phyloP scores from a whole-genome alignment of 2,888 invertebrate genomes.

The Andrena haemorrhoa region DNA sequence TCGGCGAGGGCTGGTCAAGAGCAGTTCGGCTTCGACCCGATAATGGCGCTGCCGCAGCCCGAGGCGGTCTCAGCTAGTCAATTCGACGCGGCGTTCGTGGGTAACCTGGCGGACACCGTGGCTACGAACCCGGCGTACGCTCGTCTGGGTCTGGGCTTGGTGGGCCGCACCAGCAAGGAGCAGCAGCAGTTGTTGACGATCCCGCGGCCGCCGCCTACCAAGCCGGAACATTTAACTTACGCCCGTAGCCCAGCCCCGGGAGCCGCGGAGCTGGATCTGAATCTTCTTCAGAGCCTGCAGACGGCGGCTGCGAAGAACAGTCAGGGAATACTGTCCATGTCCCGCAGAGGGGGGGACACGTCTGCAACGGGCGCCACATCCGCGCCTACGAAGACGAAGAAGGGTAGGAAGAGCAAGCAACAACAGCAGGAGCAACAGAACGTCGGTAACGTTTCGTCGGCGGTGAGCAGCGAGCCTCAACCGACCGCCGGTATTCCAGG shows the following conservation, averaged over 20 bases:
- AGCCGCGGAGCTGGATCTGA: constrained; percentile 80
- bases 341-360: constrained; percentile 80
- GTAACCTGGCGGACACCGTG: constrained; percentile 78
- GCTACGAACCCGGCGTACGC: constrained; percentile 80
- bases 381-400: constrained; percentile 69
- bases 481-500: constrained; percentile 71
- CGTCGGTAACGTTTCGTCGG: constrained; percentile 56
- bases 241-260: constrained; percentile 70
- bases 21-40: constrained; percentile 80
- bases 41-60: constrained; percentile 79
- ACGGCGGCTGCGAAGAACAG: constrained; percentile 77
- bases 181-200: constrained; percentile 81
- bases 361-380: constrained; percentile 68
- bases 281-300: constrained; percentile 80
- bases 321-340: constrained; percentile 79
- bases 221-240: constrained; percentile 79
- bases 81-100: constrained; percentile 81
- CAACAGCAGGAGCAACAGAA: constrained; percentile 75
- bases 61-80: constrained; percentile 77
- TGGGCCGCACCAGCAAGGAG: constrained; percentile 78
- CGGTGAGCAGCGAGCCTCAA: constrained; percentile 70
- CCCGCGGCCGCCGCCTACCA: constrained; percentile 82
- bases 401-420: constrained; percentile 67
- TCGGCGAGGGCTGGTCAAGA: constrained; percentile 75
- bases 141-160: constrained; percentile 80